A percentile compares a stretch with the other conserved stretches of the same genome.
Evolutionary conservation across 2,888 invertebrate genomes (phyloP).

Genomic region (Nipponacmea schrenckii): DNA sequence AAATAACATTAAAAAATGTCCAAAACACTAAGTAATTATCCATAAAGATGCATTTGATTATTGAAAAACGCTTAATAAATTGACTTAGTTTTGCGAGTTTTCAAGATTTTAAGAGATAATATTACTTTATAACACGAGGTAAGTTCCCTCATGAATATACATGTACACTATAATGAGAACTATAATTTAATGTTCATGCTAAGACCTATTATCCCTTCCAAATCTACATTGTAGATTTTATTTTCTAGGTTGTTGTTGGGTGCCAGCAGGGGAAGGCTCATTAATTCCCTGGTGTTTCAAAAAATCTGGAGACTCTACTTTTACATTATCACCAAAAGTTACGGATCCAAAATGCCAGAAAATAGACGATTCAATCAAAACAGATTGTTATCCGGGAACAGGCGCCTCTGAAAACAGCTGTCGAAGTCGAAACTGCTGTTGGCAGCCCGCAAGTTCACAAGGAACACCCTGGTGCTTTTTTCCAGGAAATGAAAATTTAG

Average conservation of each 20-base stretch:
- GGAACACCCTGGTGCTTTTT: conserved; percentile 16
- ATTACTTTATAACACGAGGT: too few species aligned
- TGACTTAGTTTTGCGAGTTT: too few species aligned
- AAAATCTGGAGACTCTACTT: not conserved
- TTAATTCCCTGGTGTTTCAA: conserved; percentile 17
- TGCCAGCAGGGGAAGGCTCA: conserved; percentile 8
- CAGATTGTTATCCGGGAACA: conserved; percentile 15
- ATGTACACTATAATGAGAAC: too few species aligned
- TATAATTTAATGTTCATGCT: too few species aligned
- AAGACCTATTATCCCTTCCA: too few species aligned
- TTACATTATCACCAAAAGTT: not conserved
- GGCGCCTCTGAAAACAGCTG: conserved; percentile 9
- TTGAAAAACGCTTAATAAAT: too few species aligned
- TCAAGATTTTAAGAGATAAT: too few species aligned
- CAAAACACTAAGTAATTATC: too few species aligned
- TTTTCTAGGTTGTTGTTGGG: not conserved
- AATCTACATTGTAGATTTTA: too few species aligned
- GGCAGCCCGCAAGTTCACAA: conserved; percentile 8
- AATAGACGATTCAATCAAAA: not conserved
- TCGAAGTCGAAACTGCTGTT: conserved; percentile 12
- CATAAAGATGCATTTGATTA: too few species aligned
- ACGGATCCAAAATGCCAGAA: not conserved
- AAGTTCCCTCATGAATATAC: too few species aligned
- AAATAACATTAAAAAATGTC: too few species aligned
- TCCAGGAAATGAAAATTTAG: not conserved